Evolutionary conservation across 2,797 vertebrate genomes (phyloP).

Genomic region (Lophotriccus pileatus): DNA sequence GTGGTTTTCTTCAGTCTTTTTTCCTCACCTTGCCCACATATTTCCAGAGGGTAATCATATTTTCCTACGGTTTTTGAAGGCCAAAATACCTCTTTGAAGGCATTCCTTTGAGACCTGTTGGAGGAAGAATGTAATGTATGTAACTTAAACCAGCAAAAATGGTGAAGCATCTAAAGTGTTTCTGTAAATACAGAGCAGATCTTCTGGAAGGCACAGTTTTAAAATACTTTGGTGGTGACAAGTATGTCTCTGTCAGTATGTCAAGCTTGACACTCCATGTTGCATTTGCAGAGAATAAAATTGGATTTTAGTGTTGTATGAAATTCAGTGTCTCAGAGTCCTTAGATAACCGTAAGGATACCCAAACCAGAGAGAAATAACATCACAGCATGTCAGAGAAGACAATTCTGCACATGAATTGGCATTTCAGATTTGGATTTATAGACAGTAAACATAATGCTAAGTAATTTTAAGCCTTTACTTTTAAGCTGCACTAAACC

Average conservation of each 20-base stretch:
- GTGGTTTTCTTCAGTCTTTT: neutral
- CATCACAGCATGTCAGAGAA: neutral
- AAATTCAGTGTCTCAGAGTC: neutral
- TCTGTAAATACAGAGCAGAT: neutral
- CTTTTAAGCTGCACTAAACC: neutral
- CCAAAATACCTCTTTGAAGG: neutral
- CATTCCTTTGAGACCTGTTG: neutral
- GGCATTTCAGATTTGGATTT: neutral
- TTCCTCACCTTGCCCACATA: neutral
- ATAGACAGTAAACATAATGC: neutral
- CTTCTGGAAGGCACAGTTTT: neutral
- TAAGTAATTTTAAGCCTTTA: conserved; percentile 23
- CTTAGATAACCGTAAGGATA: neutral
- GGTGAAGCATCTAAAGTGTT: accelerated
- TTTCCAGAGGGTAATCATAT: neutral
- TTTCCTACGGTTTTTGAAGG: neutral
- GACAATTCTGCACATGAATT: neutral
- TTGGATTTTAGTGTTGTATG: neutral
- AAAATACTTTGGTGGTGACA: neutral
- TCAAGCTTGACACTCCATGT: neutral
- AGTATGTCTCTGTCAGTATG: neutral
- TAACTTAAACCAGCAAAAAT: neutral
- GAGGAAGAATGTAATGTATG: accelerated
- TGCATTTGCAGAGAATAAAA: neutral
- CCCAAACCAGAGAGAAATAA: neutral